A percentile compares a stretch with the other conserved stretches of the same genome.
Conservation (phyloP, 2,797 vertebrate genomes). For the Propithecus perrieri region DNA sequence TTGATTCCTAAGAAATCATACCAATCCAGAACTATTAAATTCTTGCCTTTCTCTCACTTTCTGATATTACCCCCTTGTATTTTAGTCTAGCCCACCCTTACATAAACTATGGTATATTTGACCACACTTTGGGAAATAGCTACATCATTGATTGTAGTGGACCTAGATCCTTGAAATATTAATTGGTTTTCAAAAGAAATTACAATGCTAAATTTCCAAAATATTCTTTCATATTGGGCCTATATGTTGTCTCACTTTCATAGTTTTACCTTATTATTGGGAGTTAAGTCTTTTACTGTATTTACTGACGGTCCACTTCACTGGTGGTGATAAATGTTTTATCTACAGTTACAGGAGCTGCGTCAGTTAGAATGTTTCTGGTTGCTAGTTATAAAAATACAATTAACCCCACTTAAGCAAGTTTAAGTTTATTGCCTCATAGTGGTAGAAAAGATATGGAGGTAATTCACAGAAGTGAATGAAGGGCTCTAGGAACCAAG, state of each 20-base stretch:
- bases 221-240: neutral
- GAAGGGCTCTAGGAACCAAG: neutral
- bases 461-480: neutral
- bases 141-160: neutral
- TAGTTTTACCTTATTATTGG: neutral
- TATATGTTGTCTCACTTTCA: neutral
- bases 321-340: neutral
- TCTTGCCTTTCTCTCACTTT: neutral
- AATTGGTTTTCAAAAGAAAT: slow-evolving; percentile 11
- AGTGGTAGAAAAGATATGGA: neutral
- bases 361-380: neutral
- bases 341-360: neutral
- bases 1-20: slow-evolving; percentile 5
- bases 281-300: neutral
- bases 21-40: neutral
- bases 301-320: neutral
- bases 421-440: neutral
- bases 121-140: slow-evolving; percentile 2
- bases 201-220: neutral
- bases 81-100: neutral
- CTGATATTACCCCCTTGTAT: neutral
- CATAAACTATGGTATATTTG: neutral
- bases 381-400: slow-evolving; percentile 12
- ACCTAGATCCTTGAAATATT: slow-evolving; percentile 31
- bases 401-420: neutral